Evolutionary conservation across 1,140 invertebrate genomes (phyloP).

Genomic region (Cyphomyrmex costatus): DNA sequence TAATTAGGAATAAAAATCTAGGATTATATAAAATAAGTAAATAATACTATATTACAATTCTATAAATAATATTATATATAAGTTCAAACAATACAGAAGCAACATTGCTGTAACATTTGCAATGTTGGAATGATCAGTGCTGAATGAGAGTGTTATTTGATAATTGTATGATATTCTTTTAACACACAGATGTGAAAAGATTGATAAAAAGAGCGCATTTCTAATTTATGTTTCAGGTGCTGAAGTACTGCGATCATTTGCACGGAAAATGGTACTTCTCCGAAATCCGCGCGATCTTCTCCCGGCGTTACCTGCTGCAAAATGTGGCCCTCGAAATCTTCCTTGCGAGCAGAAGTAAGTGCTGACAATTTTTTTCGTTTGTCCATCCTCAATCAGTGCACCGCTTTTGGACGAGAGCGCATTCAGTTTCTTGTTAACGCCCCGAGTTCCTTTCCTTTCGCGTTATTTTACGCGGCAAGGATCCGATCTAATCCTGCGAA

Average conservation of each 20-base stretch:
- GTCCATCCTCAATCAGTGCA: constrained; percentile 57
- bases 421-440: constrained; percentile 80
- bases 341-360: constrained; percentile 98
- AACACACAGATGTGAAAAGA: neutral
- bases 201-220: neutral
- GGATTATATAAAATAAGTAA: too few species aligned
- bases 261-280: constrained; percentile 99
- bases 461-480: constrained; percentile 82
- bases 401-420: constrained; percentile 38
- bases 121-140: too few species aligned
- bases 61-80: too few species aligned
- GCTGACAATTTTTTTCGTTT: constrained; percentile 56
- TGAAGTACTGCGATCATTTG: constrained; percentile 98
- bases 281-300: constrained; percentile 99
- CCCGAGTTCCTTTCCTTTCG: constrained; percentile 62
- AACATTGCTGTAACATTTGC: too few species aligned
- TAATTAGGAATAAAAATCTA: too few species aligned
- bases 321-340: constrained; percentile 99
- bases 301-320: constrained; percentile 97
- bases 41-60: too few species aligned
- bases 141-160: neutral
- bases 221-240: constrained; percentile 90
- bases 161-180: neutral
- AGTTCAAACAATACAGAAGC: too few species aligned
- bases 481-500: constrained; percentile 77